Conservation (phyloP, 2,113 vertebrate genomes). For the Ptilonorhynchus violaceus region DNA sequence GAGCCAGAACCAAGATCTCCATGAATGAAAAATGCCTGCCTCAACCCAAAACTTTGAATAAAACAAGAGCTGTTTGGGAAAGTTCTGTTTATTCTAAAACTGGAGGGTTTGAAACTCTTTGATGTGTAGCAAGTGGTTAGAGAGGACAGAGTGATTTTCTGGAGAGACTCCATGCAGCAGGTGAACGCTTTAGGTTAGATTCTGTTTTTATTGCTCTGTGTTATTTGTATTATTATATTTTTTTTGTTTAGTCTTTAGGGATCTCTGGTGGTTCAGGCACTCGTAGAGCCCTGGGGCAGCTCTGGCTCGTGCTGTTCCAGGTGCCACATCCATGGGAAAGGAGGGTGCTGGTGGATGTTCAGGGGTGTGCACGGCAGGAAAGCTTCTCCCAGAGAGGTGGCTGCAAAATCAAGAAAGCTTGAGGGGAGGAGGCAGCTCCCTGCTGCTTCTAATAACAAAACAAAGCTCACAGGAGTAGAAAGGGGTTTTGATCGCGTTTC, state of each 20-base stretch:
- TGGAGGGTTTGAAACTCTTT: not conserved
- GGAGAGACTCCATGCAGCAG: not conserved
- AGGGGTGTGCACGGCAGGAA: rapidly evolving
- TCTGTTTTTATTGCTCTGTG: not conserved
- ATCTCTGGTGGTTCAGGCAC: not conserved
- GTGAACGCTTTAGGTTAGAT: not conserved
- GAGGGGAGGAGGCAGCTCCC: not conserved
- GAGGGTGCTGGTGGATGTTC: not conserved
- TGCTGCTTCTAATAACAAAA: not conserved
- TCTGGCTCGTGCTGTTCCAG: rapidly evolving
- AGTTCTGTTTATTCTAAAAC: not conserved
- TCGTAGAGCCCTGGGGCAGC: not conserved
- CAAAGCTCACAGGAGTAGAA: not conserved
- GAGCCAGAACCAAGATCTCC: not conserved
- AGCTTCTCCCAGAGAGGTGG: not conserved
- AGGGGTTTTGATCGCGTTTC: not conserved
- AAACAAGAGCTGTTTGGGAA: not conserved
- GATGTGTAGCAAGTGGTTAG: not conserved
- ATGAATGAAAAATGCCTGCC: not conserved
- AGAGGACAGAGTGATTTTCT: not conserved
- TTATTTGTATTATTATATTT: not conserved
- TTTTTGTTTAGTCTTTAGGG: not conserved
- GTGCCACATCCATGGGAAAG: not conserved
- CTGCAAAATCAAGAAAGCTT: not conserved
- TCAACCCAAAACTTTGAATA: not conserved